Conservation (phyloP, 2,113 vertebrate species). For the Psettodes erumei region DNA sequence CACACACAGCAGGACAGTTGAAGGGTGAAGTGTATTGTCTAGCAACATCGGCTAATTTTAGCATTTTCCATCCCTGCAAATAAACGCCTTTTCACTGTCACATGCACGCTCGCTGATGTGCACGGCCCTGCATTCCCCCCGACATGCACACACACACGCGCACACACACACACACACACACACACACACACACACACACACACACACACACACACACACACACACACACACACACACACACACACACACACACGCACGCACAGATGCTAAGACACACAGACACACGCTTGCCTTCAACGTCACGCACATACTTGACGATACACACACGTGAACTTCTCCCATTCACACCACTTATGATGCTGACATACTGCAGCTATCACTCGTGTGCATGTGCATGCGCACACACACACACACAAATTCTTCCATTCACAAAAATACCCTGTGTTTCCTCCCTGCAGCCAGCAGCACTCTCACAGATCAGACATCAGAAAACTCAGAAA, state of each 20-base stretch:
- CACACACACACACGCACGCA: constrained; percentile 34
- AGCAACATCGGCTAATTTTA: constrained; percentile 82
- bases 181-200: constrained; percentile 21
- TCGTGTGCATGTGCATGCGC: constrained; percentile 20
- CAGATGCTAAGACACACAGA: not conserved
- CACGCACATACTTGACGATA: constrained; percentile 47
- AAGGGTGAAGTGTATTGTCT: constrained; percentile 69
- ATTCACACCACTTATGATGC: constrained; percentile 30
- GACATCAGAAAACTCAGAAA: not conserved
- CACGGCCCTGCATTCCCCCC: constrained; percentile 28
- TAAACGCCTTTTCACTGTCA: constrained; percentile 69
- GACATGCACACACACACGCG: not conserved
- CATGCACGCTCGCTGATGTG: constrained; percentile 19
- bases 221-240: constrained; percentile 19
- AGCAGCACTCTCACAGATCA: not conserved
- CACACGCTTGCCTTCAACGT: constrained; percentile 21
- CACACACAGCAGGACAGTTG: constrained; percentile 37
- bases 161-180: constrained; percentile 36
- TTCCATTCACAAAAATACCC: constrained; percentile 55
- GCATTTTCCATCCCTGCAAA: constrained; percentile 80
- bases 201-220: constrained; percentile 53
- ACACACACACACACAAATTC: constrained; percentile 30
- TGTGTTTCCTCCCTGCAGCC: constrained; percentile 15
- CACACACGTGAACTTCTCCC: constrained; percentile 25
- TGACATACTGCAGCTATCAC: constrained; percentile 23